Evolutionary conservation across 2,888 invertebrate genomes (phyloP), one percentile per base, ranked within the genome.

Genomic region (Thera britannica): DNA sequence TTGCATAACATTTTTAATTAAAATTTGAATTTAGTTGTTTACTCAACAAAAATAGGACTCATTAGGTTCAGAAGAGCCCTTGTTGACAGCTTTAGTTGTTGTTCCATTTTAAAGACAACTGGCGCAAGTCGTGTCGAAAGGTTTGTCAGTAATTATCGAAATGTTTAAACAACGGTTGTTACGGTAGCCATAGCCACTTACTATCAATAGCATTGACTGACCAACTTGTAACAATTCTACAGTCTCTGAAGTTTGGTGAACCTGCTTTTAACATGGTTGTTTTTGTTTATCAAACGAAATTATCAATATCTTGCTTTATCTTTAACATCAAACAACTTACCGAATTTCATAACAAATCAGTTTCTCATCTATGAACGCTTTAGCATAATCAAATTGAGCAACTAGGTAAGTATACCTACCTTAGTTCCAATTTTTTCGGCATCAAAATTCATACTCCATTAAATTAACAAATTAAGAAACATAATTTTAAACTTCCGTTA

Each of bases 1-100:
- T 41, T 52, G 8, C 34, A 52, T 8, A 12, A 55, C n/a, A 58
- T 65, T 52, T 59, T 36, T 5, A 57, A 67, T 64, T 61, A 41
- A 12, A 65, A 58, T 64, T 56, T 49, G 7, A 57, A 69, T 67
- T 63, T 58, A 67, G 64, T 63, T 72, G 68, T 68, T 73, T 70
- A 68, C 68, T 49, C 67, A 68, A 67, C 72, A 62, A 61, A 70
- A 72, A 73, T 73, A 69, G 68, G 67, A 71, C 60, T 71, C 68
- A 70, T 75, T 71, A 69, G 58, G 57, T 67, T 67, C 56, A 60
- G 72, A 71, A 72, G 72, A 68, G 71, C 70, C 64, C 57, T 70
- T 64, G 70, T 59, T 70, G 75, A 74, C 71, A 72, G 72, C 68
- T 66, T 69, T 65, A 67, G 69, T 62, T 69, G 68, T 68, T 75